These are phyloP conservation scores for Busseola fusca DNA, from an alignment of 2,888 invertebrate genomes.

Conservation along the genomic window DNA sequence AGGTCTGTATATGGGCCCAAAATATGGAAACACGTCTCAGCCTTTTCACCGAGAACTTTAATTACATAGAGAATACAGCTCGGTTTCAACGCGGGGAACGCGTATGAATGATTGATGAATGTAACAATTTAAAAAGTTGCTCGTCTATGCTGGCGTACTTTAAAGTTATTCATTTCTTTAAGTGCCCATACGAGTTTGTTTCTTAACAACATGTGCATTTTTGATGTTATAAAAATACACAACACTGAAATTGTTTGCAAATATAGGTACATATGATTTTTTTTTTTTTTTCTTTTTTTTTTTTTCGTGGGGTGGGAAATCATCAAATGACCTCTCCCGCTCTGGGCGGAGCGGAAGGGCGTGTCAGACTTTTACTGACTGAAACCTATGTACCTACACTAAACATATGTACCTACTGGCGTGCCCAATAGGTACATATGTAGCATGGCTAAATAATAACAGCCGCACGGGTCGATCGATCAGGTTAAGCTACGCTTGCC, in stretches of 20 bases:
- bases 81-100: slow-evolving; percentile 6
- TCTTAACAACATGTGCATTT: slow-evolving; percentile 7
- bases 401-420: no score
- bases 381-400: no score
- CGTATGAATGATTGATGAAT: slow-evolving; percentile 29
- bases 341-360: no score
- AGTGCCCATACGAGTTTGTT: slow-evolving; percentile 1
- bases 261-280: neutral
- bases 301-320: no score
- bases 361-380: no score
- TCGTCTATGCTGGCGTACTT: neutral
- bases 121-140: slow-evolving; percentile 24
- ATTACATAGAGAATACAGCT: slow-evolving; percentile 22
- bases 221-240: neutral
- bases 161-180: slow-evolving; percentile 15
- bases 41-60: slow-evolving; percentile 41
- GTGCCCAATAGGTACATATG: no score
- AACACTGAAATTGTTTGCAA: neutral
- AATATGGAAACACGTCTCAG: slow-evolving; percentile 38
- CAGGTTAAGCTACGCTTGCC: no score
- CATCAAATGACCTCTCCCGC: no score
- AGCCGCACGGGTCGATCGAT: no score
- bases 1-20: slow-evolving; percentile 10
- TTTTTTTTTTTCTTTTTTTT: no score
- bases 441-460: no score